Evolutionary conservation across 2,113 vertebrate genomes (phyloP), one percentile per base, ranked within the genome.

Genomic region (Hippocampus comes): DNA sequence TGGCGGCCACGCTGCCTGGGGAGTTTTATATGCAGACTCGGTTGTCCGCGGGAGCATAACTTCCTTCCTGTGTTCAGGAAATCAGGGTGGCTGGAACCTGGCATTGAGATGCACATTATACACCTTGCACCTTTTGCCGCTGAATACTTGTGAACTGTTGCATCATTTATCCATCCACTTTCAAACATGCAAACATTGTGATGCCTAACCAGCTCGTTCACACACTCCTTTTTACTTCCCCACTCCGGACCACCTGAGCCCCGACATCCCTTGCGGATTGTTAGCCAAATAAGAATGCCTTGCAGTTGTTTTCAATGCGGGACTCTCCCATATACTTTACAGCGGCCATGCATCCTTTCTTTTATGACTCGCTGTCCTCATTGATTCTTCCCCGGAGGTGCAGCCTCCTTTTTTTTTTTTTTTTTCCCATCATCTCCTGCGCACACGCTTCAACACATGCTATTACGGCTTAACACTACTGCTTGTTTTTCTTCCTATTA

Each of bases 351-450:
- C 41, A 75, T 86, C 73, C 81, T 81, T 73, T 41, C 56, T 78
- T 86, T 82, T 86, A 85, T 79, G 67, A 65, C 67, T 60, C 21
- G 25, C 73, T 70, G 68, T 73, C 80, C 73, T 76, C 67, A 17
- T 12, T 59, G 63, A 85, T 81, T 78, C 64, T 48, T 86, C 76
- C 76, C 76, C 21, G 3, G 72, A 75, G 86, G 63, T 66, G 63
- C 68, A 25, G 64, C 60, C 21, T 68, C n/a, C 21, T 30, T 59
- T 51, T 51, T 51, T 51, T 55, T 60, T 60, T 60, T 60, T 66
- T 77, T 82, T 72, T n/a, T 74, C 63, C 59, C 57, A 60, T 78
- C 34, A 67, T 43, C 51, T 56, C 34, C 34, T 38, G 34, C 34
- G 42, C 66, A 56, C 74, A 65, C 68, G 78, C 68, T 67, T 68